Conservation (phyloP, 2,888 invertebrate genomes). For the Nebria salina region DNA sequence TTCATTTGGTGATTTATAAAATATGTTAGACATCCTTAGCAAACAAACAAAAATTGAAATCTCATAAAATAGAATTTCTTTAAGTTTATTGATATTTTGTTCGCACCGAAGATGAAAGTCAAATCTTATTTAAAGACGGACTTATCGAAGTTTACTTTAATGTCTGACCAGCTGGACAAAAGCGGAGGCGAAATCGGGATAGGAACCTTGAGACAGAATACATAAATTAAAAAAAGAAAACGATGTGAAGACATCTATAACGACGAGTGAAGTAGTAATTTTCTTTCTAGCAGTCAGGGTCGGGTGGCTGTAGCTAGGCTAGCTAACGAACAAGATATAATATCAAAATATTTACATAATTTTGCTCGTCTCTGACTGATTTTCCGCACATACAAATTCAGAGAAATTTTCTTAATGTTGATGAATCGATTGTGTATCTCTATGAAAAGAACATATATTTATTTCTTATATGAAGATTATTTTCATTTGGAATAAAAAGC, state of each 20-base stretch:
- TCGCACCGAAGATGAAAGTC: neutral
- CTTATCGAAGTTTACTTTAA: neutral
- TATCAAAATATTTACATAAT: neutral
- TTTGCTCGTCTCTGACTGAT: neutral
- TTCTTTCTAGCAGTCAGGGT: neutral
- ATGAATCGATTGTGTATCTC: neutral
- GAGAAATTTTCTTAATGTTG: neutral
- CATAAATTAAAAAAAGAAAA: neutral
- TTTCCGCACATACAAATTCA: neutral
- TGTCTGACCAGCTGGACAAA: neutral
- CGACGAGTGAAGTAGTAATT: neutral
- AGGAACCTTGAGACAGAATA: neutral
- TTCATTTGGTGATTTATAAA: neutral
- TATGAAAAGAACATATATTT: neutral
- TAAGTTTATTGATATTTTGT: slow-evolving; percentile 1
- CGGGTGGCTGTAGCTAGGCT: neutral
- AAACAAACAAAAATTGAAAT: neutral
- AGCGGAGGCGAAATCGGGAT: neutral
- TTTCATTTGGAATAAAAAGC: too few species aligned
- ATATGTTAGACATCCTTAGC: neutral
- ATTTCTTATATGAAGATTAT: neutral
- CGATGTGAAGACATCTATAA: neutral
- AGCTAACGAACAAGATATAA: neutral
- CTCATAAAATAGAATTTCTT: neutral
- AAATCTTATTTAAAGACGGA: neutral